These are phyloP conservation scores for Lepus americanus DNA, from an alignment of 2,113 vertebrate species.

Conservation along the genomic window DNA sequence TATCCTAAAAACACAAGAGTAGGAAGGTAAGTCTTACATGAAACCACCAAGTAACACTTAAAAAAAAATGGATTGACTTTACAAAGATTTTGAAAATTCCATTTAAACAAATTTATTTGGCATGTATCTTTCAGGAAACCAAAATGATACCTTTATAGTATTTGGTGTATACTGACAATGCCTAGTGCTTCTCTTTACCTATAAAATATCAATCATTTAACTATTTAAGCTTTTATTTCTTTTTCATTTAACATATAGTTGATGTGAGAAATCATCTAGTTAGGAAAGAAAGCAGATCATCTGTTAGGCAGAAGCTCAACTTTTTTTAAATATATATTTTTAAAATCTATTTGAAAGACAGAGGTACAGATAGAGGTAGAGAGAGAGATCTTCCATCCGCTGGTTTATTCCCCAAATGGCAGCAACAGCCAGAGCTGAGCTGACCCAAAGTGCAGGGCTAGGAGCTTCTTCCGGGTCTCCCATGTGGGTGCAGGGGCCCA, in stretches of 20 bases:
- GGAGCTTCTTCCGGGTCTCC: too few species aligned
- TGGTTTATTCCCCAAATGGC: too few species aligned
- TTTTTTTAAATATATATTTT: too few species aligned
- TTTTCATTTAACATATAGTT: slow-evolving; percentile 30
- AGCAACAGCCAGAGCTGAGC: too few species aligned
- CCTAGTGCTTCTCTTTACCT: slow-evolving; percentile 11
- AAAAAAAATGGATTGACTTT: neutral
- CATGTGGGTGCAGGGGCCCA: too few species aligned
- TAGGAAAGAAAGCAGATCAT: slow-evolving; percentile 10
- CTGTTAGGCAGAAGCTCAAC: neutral
- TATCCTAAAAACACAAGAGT: slow-evolving; percentile 89
- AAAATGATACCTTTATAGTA: neutral
- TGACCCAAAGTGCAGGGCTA: too few species aligned
- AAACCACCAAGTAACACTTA: neutral
- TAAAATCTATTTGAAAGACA: too few species aligned
- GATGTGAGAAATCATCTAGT: neutral
- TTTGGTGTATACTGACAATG: neutral
- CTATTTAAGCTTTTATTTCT: neutral
- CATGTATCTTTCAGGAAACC: neutral
- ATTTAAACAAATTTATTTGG: neutral
- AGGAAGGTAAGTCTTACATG: slow-evolving; percentile 52
- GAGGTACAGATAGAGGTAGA: too few species aligned
- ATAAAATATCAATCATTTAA: neutral
- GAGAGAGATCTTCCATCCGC: too few species aligned
- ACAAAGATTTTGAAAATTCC: neutral